Base-by-base conservation (phyloP, 2,113 vertebrate genomes). In the Bambusicola thoracicus region DNA sequence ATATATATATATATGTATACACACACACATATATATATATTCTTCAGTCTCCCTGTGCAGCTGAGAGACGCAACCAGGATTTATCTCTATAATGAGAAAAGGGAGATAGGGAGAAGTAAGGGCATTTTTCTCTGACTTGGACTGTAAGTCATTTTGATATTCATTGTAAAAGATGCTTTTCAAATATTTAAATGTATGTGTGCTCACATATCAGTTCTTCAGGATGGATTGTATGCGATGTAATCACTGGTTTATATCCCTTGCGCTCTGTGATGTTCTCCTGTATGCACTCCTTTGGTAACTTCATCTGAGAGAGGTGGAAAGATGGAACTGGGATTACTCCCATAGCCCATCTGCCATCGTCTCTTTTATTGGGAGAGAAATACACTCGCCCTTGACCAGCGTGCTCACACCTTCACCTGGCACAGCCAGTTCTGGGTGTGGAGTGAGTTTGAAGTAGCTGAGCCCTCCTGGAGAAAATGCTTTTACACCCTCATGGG, bases 21-120 rank as follows among this genome's bases (percentile, higher is more conserved):
- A 51, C 9, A 8, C 36, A 20, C 29, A 40, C 63, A 55, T 75
- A 51, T 83, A 92, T 75, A 16, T 81, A 43, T 68, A 34, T 95
- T 87, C 81, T 81, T 80, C 83, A 78, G 72, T 86, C 51, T 92
- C 92, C 51, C 62, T 94, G 78, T 94, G 78, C 93, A 96, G 91
- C 96, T 87, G 91, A 92, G 74, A 96, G 81, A 89, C 29, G 65
- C 97, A 93, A 78, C 76, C 27, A 88, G 97, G 95, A 97, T 97
- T 98, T 97, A 97, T 98, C 97, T 98, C 90, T 90, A 92, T 98
- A 98, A 98, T 97, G 98, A 98, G 97, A 97, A 98, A 97, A 97
- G 96, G 97, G 96, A 98, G 97, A 96, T 96, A 97, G 97, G 93
- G 96, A 97, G 91, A 95, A 63, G 27, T 93, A 81, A 88, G 96